A percentile compares a stretch with the other conserved stretches of the same genome.
Conservation (phyloP, 2,888 invertebrate species). For the Ophion costatus region DNA sequence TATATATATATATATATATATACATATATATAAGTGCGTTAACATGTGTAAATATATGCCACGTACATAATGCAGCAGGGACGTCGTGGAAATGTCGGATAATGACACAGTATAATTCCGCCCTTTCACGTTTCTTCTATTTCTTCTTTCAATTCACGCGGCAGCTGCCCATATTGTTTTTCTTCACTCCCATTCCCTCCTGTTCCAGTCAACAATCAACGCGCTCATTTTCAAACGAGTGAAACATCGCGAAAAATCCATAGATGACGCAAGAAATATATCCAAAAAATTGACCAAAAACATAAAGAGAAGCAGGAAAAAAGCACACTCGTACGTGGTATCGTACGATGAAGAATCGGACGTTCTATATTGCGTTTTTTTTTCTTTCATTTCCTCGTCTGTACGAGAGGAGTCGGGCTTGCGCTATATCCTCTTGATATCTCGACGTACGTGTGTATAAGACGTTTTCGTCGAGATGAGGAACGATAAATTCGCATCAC, state of each 20-base stretch:
- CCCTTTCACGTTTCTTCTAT: conserved; percentile 31
- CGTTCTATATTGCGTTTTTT: background rate
- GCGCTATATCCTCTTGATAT: conserved; percentile 28
- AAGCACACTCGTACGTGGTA: background rate
- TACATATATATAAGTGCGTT: too few species aligned
- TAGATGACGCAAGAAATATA: background rate
- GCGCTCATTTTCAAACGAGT: background rate
- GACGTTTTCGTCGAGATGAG: conserved; percentile 37
- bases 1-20: background rate
- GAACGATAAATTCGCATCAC: conserved; percentile 61
- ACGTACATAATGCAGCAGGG: background rate
- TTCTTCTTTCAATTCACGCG: conserved; percentile 19
- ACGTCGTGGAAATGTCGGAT: conserved; percentile 52
- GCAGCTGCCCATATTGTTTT: conserved; percentile 21
- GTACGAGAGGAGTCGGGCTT: background rate
- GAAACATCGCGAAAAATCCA: background rate
- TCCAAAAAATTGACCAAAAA: background rate
- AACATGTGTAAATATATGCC: conserved; percentile 9
- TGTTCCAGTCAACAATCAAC: background rate
- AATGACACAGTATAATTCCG: conserved; percentile 58
- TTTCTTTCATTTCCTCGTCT: background rate
- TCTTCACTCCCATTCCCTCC: background rate
- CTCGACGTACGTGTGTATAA: conserved; percentile 15
- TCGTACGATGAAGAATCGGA: background rate
- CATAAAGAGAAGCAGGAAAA: background rate